These are phyloP conservation scores for Bombus sibiricus DNA, from an alignment of 1,140 invertebrate species.

Conservation along the genomic window DNA sequence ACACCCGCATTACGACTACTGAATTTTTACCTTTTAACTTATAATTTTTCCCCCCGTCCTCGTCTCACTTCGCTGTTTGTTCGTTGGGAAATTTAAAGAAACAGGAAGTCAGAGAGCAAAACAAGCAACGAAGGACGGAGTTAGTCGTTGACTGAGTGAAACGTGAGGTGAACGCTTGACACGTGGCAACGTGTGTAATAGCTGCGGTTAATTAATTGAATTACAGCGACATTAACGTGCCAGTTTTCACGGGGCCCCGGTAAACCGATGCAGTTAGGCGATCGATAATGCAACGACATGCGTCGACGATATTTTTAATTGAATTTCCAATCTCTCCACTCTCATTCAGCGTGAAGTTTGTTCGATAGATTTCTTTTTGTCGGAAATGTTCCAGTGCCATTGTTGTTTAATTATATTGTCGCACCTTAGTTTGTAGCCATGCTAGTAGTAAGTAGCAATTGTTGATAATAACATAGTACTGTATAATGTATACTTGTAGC, in stretches of 20 bases:
- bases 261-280: slow-evolving; percentile 5
- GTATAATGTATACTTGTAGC: not conserved
- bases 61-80: not conserved
- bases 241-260: slow-evolving; percentile 24
- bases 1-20: too few relatives aligned
- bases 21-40: not conserved
- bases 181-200: slow-evolving; percentile 26
- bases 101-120: not conserved
- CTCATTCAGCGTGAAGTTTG: not conserved
- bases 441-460: not conserved
- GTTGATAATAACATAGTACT: not conserved
- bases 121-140: too few relatives aligned
- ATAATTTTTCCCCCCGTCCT: too few relatives aligned
- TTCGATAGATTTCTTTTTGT: not conserved
- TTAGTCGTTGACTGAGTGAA: not conserved
- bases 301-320: slow-evolving; percentile 38
- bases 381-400: not conserved
- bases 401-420: not conserved
- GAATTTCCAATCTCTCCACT: not conserved
- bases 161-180: slow-evolving; percentile 29
- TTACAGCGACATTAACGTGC: slow-evolving; percentile 38
- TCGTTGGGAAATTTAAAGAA: not conserved
- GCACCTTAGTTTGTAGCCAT: not conserved
- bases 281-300: slow-evolving; percentile 44
- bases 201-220: slow-evolving; percentile 48